Evolutionary conservation across 2,888 invertebrate species (phyloP).

Genomic region (Eupithecia centaureata): DNA sequence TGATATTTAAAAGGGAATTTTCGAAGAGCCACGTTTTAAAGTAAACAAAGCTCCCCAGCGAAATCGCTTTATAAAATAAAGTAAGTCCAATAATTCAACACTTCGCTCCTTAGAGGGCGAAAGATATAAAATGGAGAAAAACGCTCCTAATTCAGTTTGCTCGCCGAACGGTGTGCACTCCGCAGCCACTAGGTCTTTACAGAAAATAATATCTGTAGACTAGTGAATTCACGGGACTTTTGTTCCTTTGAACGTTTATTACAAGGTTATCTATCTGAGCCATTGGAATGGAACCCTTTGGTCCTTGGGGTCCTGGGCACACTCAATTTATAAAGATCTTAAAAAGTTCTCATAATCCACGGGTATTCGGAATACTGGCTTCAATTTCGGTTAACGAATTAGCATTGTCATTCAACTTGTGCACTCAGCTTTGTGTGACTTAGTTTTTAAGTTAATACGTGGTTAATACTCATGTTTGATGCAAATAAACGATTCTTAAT

Average conservation of each 20-base stretch:
- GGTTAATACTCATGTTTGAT: no score
- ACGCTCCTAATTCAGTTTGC: conserved; percentile 80
- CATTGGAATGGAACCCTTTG: no score
- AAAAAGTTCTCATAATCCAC: no score
- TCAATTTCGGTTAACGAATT: no score
- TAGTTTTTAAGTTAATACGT: no score
- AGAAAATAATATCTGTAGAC: conserved; percentile 69
- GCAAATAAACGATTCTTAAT: no score
- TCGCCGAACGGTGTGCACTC: conserved; percentile 65
- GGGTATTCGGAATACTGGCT: no score
- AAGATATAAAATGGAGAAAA: conserved; percentile 79
- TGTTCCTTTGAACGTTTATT: not conserved
- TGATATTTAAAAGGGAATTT: conserved; percentile 58
- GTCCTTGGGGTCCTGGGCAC: no score
- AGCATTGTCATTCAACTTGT: no score
- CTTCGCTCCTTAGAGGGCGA: conserved; percentile 73
- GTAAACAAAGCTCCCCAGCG: conserved; percentile 73
- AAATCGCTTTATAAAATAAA: conserved; percentile 80
- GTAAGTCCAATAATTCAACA: conserved; percentile 80
- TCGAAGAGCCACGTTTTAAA: conserved; percentile 65
- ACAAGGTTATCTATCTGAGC: no score
- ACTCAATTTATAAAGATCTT: no score
- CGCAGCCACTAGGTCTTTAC: conserved; percentile 65
- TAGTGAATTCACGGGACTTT: not conserved
- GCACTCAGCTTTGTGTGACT: no score